Evolutionary conservation across 1,140 invertebrate genomes (phyloP).

Genomic region (Drosophila azteca): DNA sequence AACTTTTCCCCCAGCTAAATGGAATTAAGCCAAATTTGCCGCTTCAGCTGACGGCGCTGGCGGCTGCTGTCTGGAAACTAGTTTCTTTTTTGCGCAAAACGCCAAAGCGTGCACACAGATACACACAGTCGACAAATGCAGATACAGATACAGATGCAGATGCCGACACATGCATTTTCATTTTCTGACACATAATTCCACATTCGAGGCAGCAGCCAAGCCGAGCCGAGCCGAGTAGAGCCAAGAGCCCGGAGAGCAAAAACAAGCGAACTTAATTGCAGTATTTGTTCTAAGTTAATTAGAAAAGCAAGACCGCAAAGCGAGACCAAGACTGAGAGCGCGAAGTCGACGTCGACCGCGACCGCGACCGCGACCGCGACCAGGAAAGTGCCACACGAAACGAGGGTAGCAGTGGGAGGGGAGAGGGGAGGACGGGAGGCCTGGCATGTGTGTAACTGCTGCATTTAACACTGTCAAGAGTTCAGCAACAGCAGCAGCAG

Average conservation of each 20-base stretch:
- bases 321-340: constrained; percentile 7
- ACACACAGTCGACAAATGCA: constrained; percentile 10
- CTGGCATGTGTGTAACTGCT: constrained; percentile 72
- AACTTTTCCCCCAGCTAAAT: constrained; percentile 49
- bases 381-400: constrained; percentile 10
- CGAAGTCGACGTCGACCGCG: constrained; percentile 19
- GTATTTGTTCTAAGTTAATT: constrained; percentile 82
- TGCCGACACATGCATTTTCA: constrained; percentile 65
- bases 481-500: constrained; percentile 41
- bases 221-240: constrained; percentile 1
- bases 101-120: constrained; percentile 43
- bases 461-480: constrained; percentile 79
- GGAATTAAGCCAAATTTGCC: constrained; percentile 80
- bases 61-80: constrained; percentile 54
- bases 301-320: constrained; percentile 61
- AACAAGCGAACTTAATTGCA: constrained; percentile 80
- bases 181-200: constrained; percentile 83
- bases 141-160: constrained; percentile 10
- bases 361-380: constrained; percentile 16
- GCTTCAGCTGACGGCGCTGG: constrained; percentile 63
- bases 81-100: constrained; percentile 63
- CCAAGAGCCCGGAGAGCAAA: constrained; percentile 39
- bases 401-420: too few species aligned
- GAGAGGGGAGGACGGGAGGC: background rate
- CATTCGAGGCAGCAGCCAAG: constrained; percentile 60